Evolutionary conservation across 2,888 invertebrate species (phyloP).

Genomic region (Papilio gigon): DNA sequence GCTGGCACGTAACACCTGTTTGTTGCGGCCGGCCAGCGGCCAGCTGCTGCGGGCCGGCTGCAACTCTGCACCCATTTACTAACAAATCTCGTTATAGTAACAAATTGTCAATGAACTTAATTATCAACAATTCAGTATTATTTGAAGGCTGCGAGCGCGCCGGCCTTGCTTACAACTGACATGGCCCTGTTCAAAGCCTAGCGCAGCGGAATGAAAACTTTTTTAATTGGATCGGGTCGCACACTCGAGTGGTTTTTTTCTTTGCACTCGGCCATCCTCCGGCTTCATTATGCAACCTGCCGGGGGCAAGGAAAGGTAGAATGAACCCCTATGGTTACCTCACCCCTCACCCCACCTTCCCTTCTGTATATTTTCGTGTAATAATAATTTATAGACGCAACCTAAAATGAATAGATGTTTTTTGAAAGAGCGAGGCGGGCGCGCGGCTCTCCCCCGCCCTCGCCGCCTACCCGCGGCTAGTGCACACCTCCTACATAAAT

Average conservation of each 20-base stretch:
- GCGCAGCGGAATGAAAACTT: constrained; percentile 15
- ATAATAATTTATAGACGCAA: background rate
- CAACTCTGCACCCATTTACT: too few relatives aligned
- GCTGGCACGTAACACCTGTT: too few relatives aligned
- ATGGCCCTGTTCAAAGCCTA: background rate
- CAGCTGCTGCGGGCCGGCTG: too few relatives aligned
- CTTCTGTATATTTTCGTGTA: background rate
- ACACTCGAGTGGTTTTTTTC: constrained; percentile 23
- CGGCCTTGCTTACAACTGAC: background rate
- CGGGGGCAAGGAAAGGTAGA: background rate
- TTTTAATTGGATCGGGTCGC: constrained; percentile 37
- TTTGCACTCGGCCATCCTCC: constrained; percentile 28
- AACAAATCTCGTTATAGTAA: too few relatives aligned
- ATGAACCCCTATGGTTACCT: background rate
- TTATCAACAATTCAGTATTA: background rate
- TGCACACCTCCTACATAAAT: too few relatives aligned
- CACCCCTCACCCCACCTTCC: background rate
- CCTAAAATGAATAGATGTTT: background rate
- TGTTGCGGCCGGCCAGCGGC: too few relatives aligned
- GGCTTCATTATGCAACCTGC: constrained; percentile 19
- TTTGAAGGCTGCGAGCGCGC: background rate
- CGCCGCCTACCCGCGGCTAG: too few relatives aligned
- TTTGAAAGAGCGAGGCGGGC: too few relatives aligned
- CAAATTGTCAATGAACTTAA: too few relatives aligned
- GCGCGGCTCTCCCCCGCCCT: too few relatives aligned